Percentiles rank a stretch among this genome's conserved stretches.
These are phyloP conservation scores for Platyura marginata DNA, from an alignment of 1,140 invertebrate species.

Conservation along the genomic window DNA sequence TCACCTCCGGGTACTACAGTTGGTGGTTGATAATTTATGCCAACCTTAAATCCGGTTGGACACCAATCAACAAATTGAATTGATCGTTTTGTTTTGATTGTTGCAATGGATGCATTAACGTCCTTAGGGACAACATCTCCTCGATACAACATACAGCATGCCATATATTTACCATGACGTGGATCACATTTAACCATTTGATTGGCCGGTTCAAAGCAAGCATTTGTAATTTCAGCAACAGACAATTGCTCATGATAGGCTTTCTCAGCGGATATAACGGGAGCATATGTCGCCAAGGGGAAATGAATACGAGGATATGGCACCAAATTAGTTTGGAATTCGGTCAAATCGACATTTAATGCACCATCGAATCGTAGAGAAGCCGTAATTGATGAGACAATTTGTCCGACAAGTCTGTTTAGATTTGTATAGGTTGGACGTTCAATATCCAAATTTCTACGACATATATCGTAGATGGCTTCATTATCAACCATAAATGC, in stretches of 20 bases:
- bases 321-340: conserved; percentile 72
- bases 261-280: conserved; percentile 64
- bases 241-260: conserved; percentile 57
- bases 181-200: conserved; percentile 81
- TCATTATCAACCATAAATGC: conserved; percentile 68
- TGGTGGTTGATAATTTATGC: conserved; percentile 62
- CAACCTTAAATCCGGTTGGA: conserved; percentile 72
- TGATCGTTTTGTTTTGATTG: conserved; percentile 59
- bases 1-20: conserved; percentile 72
- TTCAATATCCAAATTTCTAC: conserved; percentile 64
- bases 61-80: conserved; percentile 87
- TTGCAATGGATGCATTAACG: conserved; percentile 58
- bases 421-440: conserved; percentile 55
- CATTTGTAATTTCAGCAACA: conserved; percentile 64
- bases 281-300: conserved; percentile 60
- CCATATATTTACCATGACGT: conserved; percentile 70
- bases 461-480: conserved; percentile 73
- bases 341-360: conserved; percentile 72
- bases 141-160: conserved; percentile 57
- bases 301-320: conserved; percentile 62
- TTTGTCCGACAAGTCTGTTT: conserved; percentile 58
- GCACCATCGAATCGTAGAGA: conserved; percentile 70
- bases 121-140: conserved; percentile 54
- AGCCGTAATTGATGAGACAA: conserved; percentile 64
- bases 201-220: conserved; percentile 68